Conservation (phyloP, 53 echinoderm and acorn worm genomes). For the Patiria pectinifera region DNA sequence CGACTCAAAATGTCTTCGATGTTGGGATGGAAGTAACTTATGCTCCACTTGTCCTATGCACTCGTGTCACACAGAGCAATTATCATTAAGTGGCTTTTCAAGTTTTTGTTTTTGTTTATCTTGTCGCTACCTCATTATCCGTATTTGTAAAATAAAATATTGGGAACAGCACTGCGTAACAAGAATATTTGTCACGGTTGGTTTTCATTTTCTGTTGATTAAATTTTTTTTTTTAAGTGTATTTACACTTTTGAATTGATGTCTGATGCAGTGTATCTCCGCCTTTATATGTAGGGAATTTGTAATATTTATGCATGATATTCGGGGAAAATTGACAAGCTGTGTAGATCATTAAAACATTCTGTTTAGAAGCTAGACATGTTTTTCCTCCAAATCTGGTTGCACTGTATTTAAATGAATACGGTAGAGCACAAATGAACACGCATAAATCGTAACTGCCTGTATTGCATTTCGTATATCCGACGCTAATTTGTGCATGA, state of each 20-base stretch:
- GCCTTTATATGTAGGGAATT: not conserved
- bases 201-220: not conserved
- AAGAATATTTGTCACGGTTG: not conserved
- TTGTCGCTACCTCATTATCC: constrained; percentile 62
- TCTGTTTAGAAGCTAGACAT: not conserved
- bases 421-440: not conserved
- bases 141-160: constrained; percentile 39
- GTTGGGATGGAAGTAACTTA: not conserved
- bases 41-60: constrained; percentile 23
- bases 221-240: not conserved
- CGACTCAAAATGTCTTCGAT: not conserved
- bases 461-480: not conserved
- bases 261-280: not conserved
- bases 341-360: not conserved
- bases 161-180: constrained; percentile 29
- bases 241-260: not conserved
- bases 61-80: constrained; percentile 17
- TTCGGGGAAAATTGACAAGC: not conserved
- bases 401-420: not conserved
- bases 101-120: constrained; percentile 23
- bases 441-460: not conserved
- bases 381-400: not conserved
- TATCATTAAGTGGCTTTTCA: constrained; percentile 27
- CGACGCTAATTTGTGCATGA: constrained; percentile 5
- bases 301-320: not conserved